Conservation (phyloP, 2,888 invertebrate genomes). For the Cantharis flavilabris region DNA sequence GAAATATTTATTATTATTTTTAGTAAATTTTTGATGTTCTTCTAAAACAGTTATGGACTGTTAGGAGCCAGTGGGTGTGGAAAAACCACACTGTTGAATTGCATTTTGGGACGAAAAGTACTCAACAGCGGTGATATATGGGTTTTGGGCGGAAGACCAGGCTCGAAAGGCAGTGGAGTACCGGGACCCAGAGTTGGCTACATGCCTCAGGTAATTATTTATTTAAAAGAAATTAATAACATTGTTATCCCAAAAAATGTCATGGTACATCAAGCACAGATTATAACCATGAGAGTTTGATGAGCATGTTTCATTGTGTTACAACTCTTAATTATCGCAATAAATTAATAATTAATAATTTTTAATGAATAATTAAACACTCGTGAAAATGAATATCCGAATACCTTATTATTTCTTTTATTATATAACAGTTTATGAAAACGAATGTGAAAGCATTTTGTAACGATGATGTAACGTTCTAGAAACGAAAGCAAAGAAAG, state of each 20-base stretch:
- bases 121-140: conserved; percentile 82
- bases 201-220: conserved; percentile 75
- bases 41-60: conserved; percentile 71
- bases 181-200: conserved; percentile 87
- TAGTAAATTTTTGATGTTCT: conserved; percentile 57
- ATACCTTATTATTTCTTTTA: not conserved
- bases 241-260: not conserved
- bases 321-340: not conserved
- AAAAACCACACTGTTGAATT: conserved; percentile 85
- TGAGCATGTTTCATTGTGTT: not conserved
- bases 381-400: not conserved
- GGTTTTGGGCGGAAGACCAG: conserved; percentile 84
- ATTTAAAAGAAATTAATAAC: too few relatives aligned
- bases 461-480: not conserved
- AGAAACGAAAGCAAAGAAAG: conserved; percentile 3
- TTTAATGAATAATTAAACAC: not conserved
- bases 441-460: conserved; percentile 2
- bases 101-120: conserved; percentile 81
- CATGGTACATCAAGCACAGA: too few relatives aligned
- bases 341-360: not conserved
- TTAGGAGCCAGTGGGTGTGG: conserved; percentile 91
- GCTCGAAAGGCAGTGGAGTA: conserved; percentile 80
- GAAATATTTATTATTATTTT: not conserved
- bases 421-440: not conserved
- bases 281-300: not conserved